phyloP scores from a whole-genome alignment of 2,888 invertebrate species.

The Ariolimax columbianus region DNA sequence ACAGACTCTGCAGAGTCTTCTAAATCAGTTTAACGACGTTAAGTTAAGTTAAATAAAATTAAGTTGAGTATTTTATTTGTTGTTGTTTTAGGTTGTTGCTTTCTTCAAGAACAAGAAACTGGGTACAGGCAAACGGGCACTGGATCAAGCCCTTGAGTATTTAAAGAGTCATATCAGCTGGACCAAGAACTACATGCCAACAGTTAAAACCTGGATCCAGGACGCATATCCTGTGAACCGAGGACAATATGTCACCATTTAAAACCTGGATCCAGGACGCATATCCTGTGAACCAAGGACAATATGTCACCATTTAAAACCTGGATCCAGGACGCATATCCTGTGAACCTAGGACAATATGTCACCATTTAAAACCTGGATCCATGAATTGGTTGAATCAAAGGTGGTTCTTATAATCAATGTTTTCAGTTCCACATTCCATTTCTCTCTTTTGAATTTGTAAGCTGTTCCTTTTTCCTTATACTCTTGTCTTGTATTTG shows the following conservation, averaged over 20 bases:
- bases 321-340: conserved; percentile 70
- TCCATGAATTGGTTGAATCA: neutral
- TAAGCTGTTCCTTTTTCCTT: neutral
- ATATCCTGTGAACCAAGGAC: conserved; percentile 72
- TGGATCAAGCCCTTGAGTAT: conserved; percentile 75
- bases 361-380: conserved; percentile 35
- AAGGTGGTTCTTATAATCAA: neutral
- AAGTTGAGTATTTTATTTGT: no score
- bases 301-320: conserved; percentile 23
- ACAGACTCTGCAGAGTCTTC: no score
- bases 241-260: conserved; percentile 13
- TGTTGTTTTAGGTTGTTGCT: conserved; percentile 62
- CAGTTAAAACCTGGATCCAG: conserved; percentile 40
- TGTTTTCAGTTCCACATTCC: neutral
- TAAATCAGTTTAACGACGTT: no score
- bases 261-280: conserved; percentile 62
- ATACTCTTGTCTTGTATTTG: no score
- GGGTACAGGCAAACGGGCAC: conserved; percentile 70
- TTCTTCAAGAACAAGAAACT: conserved; percentile 72
- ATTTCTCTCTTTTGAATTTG: neutral
- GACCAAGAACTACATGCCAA: conserved; percentile 52
- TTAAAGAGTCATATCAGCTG: conserved; percentile 77
- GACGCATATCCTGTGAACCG: conserved; percentile 74
- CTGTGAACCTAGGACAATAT: conserved; percentile 65
- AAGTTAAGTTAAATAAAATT: no score